These are phyloP conservation scores for Meleagris gallopavo DNA, from an alignment of 2,113 vertebrate genomes.

Conservation along the genomic window DNA sequence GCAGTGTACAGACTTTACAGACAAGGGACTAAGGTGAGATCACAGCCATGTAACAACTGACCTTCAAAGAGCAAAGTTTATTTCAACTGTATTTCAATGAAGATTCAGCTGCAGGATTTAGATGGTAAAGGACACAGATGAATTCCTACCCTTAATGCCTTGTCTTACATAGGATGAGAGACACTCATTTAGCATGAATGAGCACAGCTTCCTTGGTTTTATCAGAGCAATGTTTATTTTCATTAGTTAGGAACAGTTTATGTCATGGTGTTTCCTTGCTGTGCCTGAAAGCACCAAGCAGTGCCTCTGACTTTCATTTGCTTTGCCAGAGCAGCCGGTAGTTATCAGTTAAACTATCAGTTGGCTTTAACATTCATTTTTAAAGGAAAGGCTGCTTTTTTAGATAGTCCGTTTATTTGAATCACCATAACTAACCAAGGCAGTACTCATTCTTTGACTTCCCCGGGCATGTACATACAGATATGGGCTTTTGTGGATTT, in stretches of 20 bases:
- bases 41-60: background rate
- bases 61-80: background rate
- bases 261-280: background rate
- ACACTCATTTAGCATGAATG: background rate
- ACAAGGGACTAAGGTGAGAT: background rate
- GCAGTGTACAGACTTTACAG: background rate
- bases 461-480: background rate
- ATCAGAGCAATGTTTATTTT: background rate
- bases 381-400: background rate
- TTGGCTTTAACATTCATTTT: conserved; percentile 25
- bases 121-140: background rate
- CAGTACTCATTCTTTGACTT: background rate
- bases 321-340: background rate
- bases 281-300: background rate
- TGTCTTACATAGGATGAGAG: background rate
- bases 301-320: background rate
- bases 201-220: background rate
- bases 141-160: background rate
- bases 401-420: background rate
- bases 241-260: accelerated
- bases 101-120: background rate
- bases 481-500: background rate
- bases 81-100: background rate
- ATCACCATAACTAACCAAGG: background rate
- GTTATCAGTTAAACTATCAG: conserved; percentile 7